Evolutionary conservation across 1,140 invertebrate species (phyloP), one percentile per base, ranked within the genome.

Genomic region (Oedothorax gibbosus): DNA sequence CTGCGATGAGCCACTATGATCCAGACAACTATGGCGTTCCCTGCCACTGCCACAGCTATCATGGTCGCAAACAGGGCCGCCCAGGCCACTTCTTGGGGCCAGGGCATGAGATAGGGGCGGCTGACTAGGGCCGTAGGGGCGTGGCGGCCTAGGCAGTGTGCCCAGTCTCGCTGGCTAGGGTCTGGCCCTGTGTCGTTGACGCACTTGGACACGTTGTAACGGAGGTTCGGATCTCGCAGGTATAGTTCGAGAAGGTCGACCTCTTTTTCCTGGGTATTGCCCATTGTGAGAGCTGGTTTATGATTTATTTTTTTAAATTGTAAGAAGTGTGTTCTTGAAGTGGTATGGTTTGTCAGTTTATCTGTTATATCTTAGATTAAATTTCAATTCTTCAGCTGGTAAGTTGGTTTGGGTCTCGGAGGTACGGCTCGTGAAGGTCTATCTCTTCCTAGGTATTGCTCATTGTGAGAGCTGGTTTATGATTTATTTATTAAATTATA

Each of bases 11-110:
- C 91, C 90, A 95, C 92, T 21, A 97, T 95, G 88, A 97, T 97
- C 96, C 95, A 97, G 87, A 96, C 95, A 51, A 97, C 95, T 79
- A 96, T 95, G 62, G 93, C 92, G 89, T 97, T 97, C 7, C 96
- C 96, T 8, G 93, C 92, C 56, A 94, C 94, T 4, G 95, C 95
- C 7, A 96, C 92, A 21, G 95, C 89, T 15, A 96, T 90, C 92
- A 97, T 95, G 64, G 94, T 14, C 21, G 79, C 85, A 68, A 88
- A 88, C 3, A 88, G 35, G 5, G 87, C 50, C 6, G 76, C 86
- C 88, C 88, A 88, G 11, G 87, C 20, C 10, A 86, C 57, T 54
- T 86, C 80, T 68, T 82, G 80, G 18, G 54, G 21, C 75, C 72
- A 86, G 14, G 80, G 79, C 62, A 81, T 49, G 12, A 86, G 20